A percentile compares a stretch with the other conserved stretches of the same genome.
Evolutionary conservation across 2,888 invertebrate genomes (phyloP).

Genomic region (Trachelus troglodyta): DNA sequence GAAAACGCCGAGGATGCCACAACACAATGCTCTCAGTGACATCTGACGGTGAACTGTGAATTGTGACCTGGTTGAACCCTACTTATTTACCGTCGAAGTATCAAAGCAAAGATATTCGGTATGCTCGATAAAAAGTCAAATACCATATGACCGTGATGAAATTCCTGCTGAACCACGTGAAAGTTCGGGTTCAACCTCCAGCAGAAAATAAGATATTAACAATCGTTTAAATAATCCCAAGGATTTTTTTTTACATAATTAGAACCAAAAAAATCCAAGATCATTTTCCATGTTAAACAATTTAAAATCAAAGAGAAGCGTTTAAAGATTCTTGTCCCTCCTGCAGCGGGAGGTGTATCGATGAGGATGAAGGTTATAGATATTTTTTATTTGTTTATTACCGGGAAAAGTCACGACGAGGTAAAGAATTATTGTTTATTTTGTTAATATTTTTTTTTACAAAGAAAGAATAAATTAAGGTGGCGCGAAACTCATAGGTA

Average conservation of each 20-base stretch:
- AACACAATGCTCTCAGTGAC: background rate
- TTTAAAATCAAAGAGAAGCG: background rate
- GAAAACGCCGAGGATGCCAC: background rate
- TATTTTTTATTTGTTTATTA: slow-evolving; percentile 33
- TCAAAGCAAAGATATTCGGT: background rate
- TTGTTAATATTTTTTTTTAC: slow-evolving; percentile 37
- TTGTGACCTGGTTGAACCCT: background rate
- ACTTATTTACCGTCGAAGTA: background rate
- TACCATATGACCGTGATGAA: background rate
- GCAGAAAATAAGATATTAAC: background rate
- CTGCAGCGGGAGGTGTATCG: background rate
- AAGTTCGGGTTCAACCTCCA: background rate
- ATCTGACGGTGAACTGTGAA: background rate
- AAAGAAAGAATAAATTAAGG: background rate
- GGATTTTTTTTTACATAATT: background rate
- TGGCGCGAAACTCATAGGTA: background rate
- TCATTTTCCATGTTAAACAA: background rate
- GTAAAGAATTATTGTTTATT: slow-evolving; percentile 35
- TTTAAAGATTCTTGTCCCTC: background rate
- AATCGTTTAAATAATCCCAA: background rate
- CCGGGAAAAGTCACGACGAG: slow-evolving; percentile 4
- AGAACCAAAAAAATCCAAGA: background rate
- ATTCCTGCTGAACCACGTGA: background rate
- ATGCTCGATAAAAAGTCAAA: background rate
- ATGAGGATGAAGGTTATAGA: slow-evolving; percentile 7